Evolutionary conservation across 2,113 vertebrate genomes (phyloP).

Genomic region (Mastomys natalensis): DNA sequence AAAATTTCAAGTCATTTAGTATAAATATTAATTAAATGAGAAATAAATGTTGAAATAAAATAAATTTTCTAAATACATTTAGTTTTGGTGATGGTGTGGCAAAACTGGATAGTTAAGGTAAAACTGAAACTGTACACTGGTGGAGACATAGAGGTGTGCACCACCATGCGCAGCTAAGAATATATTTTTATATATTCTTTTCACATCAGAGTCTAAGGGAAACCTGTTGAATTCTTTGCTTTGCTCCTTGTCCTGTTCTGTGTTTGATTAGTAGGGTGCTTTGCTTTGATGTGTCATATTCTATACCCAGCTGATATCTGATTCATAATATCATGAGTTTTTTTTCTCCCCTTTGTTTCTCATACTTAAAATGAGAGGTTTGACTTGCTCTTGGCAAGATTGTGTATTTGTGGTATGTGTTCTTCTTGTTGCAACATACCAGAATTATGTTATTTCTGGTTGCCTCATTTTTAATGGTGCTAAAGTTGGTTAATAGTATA

Average conservation of each 20-base stretch:
- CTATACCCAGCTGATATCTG: not conserved
- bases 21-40: not conserved
- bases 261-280: not conserved
- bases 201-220: not conserved
- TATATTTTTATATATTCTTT: not conserved
- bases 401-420: not conserved
- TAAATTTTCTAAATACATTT: not conserved
- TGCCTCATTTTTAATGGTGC: not conserved
- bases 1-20: not conserved
- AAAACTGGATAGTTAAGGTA: not conserved
- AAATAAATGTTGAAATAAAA: not conserved
- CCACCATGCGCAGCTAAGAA: not conserved
- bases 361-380: not conserved
- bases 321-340: not conserved
- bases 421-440: slow-evolving; percentile 21
- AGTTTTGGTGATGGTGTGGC: not conserved
- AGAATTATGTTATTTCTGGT: not conserved
- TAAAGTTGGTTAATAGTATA: not conserved
- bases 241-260: not conserved
- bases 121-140: not conserved
- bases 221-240: not conserved
- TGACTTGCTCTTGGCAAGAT: not conserved
- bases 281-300: not conserved
- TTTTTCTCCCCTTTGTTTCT: slow-evolving; percentile 26
- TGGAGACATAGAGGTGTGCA: not conserved